A percentile compares a stretch with the other conserved stretches of the same genome.
These are phyloP conservation scores for Eudorcas thomsonii DNA, from an alignment of 2,113 vertebrate species.

Conservation along the genomic window DNA sequence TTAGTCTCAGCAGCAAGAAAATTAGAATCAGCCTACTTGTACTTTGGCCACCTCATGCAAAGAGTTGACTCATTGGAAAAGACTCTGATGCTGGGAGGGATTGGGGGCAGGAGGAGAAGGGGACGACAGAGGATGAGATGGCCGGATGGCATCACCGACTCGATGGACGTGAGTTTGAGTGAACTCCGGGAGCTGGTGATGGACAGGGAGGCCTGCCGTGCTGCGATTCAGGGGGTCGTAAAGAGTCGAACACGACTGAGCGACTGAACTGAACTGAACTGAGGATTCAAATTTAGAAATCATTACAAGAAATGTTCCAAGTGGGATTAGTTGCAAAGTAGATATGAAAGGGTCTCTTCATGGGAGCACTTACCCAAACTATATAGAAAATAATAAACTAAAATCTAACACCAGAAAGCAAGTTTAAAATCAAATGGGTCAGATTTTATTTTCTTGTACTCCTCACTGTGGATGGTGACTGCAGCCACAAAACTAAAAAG, in stretches of 20 bases:
- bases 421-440: not conserved
- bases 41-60: too few species aligned
- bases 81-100: too few species aligned
- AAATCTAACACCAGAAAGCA: not conserved
- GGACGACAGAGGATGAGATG: too few species aligned
- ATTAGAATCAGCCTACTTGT: not conserved
- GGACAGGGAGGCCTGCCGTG: too few species aligned
- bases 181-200: too few species aligned
- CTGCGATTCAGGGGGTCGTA: accelerated
- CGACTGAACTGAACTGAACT: too few species aligned
- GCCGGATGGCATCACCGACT: too few species aligned
- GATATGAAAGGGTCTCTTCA: not conserved
- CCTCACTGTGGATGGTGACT: not conserved
- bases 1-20: not conserved
- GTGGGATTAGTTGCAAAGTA: not conserved
- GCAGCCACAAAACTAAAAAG: not conserved
- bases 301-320: not conserved
- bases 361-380: not conserved
- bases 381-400: not conserved
- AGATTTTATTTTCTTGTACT: not conserved
- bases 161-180: accelerated
- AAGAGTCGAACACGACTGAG: too few species aligned
- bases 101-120: too few species aligned
- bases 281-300: not conserved
- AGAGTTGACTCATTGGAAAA: too few species aligned